phyloP scores from a whole-genome alignment of 2,797 vertebrate genomes.

The Parauchenoglanis ngamensis region DNA sequence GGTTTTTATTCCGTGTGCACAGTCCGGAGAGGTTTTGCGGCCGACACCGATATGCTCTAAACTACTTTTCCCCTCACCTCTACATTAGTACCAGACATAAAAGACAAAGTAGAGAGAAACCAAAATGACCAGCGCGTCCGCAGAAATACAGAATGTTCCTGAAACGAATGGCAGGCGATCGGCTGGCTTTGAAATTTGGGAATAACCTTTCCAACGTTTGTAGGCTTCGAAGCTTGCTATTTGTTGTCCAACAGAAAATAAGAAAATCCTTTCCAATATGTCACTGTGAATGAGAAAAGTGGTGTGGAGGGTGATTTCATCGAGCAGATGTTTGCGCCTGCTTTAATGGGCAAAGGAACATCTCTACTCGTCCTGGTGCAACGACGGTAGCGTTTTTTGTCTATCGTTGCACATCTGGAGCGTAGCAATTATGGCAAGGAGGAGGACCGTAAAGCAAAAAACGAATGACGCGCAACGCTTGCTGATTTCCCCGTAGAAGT shows the following conservation, averaged over 20 bases:
- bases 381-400: neutral
- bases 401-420: conserved; percentile 25
- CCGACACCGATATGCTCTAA: neutral
- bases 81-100: conserved; percentile 3
- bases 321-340: conserved; percentile 47
- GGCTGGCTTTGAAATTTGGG: neutral
- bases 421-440: conserved; percentile 1
- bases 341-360: conserved; percentile 10
- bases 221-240: neutral
- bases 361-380: neutral
- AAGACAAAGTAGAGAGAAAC: neutral
- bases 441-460: conserved; percentile 20
- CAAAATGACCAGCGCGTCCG: neutral
- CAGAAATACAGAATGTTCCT: neutral
- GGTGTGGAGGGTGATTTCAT: conserved; percentile 23
- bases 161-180: neutral
- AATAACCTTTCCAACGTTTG: neutral
- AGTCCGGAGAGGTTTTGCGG: neutral
- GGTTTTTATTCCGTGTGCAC: neutral
- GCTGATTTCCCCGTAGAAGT: neutral
- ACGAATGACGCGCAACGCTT: neutral
- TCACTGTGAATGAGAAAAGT: neutral
- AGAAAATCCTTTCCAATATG: neutral
- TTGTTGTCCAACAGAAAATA: neutral
- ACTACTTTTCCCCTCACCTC: neutral